Evolutionary conservation across 2,888 invertebrate species (phyloP), one percentile per base, ranked within the genome.

Genomic region (Cryptus viduatorius): DNA sequence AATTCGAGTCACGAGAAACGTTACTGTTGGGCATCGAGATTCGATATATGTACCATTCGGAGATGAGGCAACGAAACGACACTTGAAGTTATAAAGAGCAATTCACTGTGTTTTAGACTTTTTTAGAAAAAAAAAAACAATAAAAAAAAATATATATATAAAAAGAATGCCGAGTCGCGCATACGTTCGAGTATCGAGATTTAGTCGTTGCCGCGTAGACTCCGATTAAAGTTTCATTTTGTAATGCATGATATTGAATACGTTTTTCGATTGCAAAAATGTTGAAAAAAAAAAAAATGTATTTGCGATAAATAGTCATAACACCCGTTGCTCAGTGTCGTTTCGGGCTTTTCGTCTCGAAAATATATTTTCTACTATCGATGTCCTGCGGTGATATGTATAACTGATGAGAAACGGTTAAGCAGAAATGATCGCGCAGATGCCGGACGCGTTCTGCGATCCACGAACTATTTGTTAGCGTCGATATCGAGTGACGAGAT

Each of bases 1-100:
- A 72, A 86, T 83, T 83, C 68, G 75, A 73, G 73, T 82, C 79
- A 83, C 79, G 24, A 71, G 61, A 68, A 81, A 37, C 24, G 69
- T 64, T 42, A 61, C 61, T 75, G 19, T 31, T 8, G 37, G 29
- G 61, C 65, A 67, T 29, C 24, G 37, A 12, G 61, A 64, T 64
- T 75, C 31, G 37, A 37, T 24, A 73, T 46, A 8, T 29, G 29
- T 61, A 31, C 61, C 14, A 24, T 29, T 59, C 37, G 44, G 16
- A 53, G 19, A 46, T 19, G 31, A 16, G n/a, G 46, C 48, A 19
- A 44, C 69, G 61, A 76, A 72, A 59, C 65, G 71, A 72, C 72
- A 12, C 12, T 48, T 19, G n/a, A 68, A 46, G 42, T 46, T 14
- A 29, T 56, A 64, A 4, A 37, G 67, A 68, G 48, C 64, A 50